Conservation (phyloP, 2,113 vertebrate species). For the Tetrao urogallus region DNA sequence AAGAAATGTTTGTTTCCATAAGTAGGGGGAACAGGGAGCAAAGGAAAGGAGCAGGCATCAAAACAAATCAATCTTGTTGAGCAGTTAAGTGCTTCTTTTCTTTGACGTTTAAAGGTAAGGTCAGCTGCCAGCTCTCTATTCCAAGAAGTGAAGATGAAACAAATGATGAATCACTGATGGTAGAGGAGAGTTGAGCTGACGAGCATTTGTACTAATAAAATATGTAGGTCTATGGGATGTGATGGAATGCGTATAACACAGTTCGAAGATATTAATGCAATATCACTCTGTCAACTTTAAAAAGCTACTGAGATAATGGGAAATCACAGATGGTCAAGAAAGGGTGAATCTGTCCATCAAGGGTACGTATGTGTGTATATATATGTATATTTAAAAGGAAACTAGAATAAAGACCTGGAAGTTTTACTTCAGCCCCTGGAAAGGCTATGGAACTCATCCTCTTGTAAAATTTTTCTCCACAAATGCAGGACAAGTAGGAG, state of each 20-base stretch:
- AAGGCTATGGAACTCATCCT: neutral
- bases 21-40: no score
- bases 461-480: neutral
- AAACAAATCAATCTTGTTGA: neutral
- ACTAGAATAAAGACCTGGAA: neutral
- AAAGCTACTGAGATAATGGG: neutral
- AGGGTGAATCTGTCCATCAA: neutral
- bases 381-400: no score
- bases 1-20: neutral
- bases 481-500: neutral
- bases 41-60: neutral
- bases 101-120: rapidly evolving
- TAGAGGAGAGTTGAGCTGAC: neutral
- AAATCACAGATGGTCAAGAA: neutral
- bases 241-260: neutral
- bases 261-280: neutral
- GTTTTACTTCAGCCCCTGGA: neutral
- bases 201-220: neutral
- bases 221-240: neutral
- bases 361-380: no score
- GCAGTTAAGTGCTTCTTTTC: neutral
- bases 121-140: neutral
- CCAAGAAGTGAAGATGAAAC: neutral
- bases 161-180: neutral
- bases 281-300: neutral